These are phyloP conservation scores for Colius striatus DNA, from an alignment of 2,113 vertebrate species.

Conservation along the genomic window DNA sequence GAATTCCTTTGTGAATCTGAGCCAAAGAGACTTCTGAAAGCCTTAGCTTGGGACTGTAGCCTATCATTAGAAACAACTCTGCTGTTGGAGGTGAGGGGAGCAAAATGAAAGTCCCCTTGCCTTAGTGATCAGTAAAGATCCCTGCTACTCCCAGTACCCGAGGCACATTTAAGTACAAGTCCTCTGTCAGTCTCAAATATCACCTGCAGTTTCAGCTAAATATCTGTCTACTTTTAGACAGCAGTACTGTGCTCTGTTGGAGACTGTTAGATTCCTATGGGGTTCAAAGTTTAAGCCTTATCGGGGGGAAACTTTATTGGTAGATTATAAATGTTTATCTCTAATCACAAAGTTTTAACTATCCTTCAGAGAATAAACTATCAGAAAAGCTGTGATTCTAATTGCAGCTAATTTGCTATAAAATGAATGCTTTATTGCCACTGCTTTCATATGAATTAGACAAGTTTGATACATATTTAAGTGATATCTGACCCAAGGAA, in stretches of 20 bases:
- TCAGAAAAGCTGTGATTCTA: neutral
- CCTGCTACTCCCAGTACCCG: neutral
- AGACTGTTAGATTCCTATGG: neutral
- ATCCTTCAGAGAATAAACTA: slow-evolving; percentile 12
- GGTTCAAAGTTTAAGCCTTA: neutral
- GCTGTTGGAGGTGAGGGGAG: neutral
- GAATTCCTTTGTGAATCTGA: neutral
- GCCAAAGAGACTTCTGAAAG: neutral
- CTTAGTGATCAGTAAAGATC: neutral
- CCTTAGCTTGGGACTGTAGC: neutral
- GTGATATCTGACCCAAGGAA: slow-evolving; percentile 4
- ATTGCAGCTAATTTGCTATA: neutral
- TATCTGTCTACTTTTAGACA: neutral
- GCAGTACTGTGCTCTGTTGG: neutral
- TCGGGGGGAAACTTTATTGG: neutral
- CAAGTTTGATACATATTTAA: neutral
- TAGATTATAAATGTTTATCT: neutral
- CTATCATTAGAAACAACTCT: neutral
- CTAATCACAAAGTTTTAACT: neutral
- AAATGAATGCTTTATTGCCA: neutral
- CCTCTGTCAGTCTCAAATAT: neutral
- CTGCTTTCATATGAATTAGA: neutral
- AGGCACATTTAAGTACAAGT: neutral
- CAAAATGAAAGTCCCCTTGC: neutral
- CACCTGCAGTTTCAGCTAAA: neutral